phyloP scores from a whole-genome alignment of 2,888 invertebrate genomes.

The Cataglyphis cursor region DNA sequence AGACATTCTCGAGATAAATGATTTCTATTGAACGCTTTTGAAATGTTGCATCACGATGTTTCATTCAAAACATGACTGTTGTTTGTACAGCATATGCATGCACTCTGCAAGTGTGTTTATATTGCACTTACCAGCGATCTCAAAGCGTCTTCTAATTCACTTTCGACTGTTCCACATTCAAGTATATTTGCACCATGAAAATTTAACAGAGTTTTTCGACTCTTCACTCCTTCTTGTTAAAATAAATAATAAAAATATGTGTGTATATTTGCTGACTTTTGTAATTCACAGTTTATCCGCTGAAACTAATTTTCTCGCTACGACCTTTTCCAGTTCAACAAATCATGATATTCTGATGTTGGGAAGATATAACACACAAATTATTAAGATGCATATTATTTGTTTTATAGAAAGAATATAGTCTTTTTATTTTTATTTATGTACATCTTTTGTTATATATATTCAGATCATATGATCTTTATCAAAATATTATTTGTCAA shows the following conservation, averaged over 20 bases:
- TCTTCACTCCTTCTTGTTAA: not conserved
- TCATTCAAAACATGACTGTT: not conserved
- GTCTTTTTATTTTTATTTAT: not conserved
- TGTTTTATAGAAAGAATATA: not conserved
- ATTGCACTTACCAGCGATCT: conserved; percentile 9
- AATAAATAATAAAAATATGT: not conserved
- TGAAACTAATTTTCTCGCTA: not conserved
- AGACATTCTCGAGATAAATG: not conserved
- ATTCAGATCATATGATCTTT: not conserved
- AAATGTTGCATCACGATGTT: not conserved
- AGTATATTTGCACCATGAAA: not conserved
- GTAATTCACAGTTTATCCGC: not conserved
- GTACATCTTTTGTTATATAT: not conserved
- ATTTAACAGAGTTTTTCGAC: conserved; percentile 3
- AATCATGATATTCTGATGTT: not conserved
- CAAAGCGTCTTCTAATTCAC: conserved; percentile 31
- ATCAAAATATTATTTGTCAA: not conserved
- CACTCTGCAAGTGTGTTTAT: conserved; percentile 3
- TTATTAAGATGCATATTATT: not conserved
- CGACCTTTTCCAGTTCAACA: not conserved
- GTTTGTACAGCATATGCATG: conserved; percentile 31
- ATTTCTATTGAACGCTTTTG: not conserved
- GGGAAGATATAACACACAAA: not conserved
- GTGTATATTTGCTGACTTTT: not conserved
- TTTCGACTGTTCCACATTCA: not conserved